phyloP scores from a whole-genome alignment of 2,888 invertebrate genomes.

The Molorchus minor region DNA sequence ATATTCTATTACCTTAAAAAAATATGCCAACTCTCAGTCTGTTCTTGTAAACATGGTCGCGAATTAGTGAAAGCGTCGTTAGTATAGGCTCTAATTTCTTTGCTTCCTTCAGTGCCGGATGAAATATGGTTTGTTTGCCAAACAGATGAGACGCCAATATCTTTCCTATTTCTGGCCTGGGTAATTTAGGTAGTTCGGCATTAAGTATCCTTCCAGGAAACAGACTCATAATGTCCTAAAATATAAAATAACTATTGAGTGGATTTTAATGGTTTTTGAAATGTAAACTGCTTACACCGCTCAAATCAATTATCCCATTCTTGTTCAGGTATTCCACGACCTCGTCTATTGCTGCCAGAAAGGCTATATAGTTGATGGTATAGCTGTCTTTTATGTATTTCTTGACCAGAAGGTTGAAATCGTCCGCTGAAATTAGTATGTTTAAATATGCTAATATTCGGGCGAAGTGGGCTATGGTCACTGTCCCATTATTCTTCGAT shows the following conservation, averaged over 20 bases:
- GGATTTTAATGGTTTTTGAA: not conserved
- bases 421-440: conserved; percentile 74
- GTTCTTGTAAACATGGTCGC: conserved; percentile 72
- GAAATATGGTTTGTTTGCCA: conserved; percentile 66
- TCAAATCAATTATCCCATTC: conserved; percentile 65
- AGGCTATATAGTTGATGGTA: conserved; percentile 81
- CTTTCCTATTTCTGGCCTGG: conserved; percentile 72
- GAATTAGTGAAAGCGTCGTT: conserved; percentile 71
- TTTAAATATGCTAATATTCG: conserved; percentile 77
- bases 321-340: conserved; percentile 70
- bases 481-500: conserved; percentile 77
- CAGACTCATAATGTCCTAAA: conserved; percentile 64
- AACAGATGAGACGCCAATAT: conserved; percentile 65
- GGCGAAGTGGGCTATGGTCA: conserved; percentile 80
- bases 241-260: not conserved
- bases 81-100: conserved; percentile 65
- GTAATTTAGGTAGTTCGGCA: conserved; percentile 74
- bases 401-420: conserved; percentile 77
- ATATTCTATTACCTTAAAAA: conserved; percentile 73
- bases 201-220: conserved; percentile 74
- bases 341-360: conserved; percentile 74
- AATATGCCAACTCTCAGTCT: conserved; percentile 74
- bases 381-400: conserved; percentile 80
- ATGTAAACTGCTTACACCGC: conserved; percentile 63
- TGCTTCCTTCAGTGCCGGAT: conserved; percentile 67